Evolutionary conservation across 2,888 invertebrate species (phyloP), one percentile per base, ranked within the genome.

Genomic region (Euplagia quadripunctaria): DNA sequence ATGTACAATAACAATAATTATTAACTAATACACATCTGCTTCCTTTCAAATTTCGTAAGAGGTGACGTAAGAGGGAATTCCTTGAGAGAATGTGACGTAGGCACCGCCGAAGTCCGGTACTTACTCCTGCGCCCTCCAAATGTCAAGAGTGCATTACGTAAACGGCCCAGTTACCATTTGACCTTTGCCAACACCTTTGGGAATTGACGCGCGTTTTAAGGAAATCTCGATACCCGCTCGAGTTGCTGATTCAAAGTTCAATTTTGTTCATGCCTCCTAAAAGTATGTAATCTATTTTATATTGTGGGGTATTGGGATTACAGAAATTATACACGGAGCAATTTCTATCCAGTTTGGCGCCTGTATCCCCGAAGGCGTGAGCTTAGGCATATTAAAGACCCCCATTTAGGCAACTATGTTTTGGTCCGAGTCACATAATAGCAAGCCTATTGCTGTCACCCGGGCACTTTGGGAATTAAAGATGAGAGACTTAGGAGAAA

Each of bases 11-110:
- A 74, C 9, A 20, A 58, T 5, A 31, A 84, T 68, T 68, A 70
- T 72, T 52, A 70, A 69, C 64, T 65, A 79, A 86, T 83, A 86
- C 86, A 86, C 80, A 86, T 84, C 79, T 72, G 79, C 82, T 86
- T 86, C 85, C 84, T 85, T 87, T 85, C 82, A 83, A 83, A 83
- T 88, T 86, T 86, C 80, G 81, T 81, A 86, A 86, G 63, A 64
- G 7, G 79, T 91, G 90, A 92, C 91, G 91, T 90, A 92, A 93
- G 80, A 90, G 92, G 93, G 91, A 93, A 92, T 93, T 90, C 92
- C 91, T 92, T 84, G 83, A 85, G 82, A 77, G 78, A 70, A 69
- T 67, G 76, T 90, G 90, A 90, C 91, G 90, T 88, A 78, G 76
- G 72, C 77, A 77, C 77, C 73, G 71, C 67, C 73, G 75, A 78